A percentile compares a stretch with the other conserved stretches of the same genome.
Conservation (phyloP, 2,113 vertebrate species). For the Dicerorhinus sumatrensis region DNA sequence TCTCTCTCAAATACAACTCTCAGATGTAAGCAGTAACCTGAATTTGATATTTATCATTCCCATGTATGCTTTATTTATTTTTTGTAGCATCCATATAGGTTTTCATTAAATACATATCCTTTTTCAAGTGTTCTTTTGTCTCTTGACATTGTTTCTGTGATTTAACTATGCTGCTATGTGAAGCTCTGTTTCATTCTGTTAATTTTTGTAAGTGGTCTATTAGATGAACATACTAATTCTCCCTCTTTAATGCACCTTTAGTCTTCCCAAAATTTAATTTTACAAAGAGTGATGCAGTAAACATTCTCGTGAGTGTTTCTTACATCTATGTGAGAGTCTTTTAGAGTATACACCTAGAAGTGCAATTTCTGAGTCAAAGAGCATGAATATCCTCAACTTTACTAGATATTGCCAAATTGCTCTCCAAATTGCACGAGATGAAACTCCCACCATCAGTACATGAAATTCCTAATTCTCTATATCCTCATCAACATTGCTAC, state of each 20-base stretch:
- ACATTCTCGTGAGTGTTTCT: neutral
- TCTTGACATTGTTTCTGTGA: constrained; percentile 27
- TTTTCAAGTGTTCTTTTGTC: neutral
- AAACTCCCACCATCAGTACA: neutral
- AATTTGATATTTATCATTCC: neutral
- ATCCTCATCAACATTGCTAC: neutral
- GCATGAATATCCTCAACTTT: neutral
- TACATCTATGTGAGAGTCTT: neutral
- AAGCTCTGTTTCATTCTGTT: neutral
- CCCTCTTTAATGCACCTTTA: neutral
- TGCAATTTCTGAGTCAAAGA: constrained; percentile 12
- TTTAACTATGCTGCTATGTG: neutral
- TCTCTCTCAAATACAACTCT: neutral
- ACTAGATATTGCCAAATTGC: neutral
- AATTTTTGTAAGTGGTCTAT: neutral
- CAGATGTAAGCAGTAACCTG: neutral
- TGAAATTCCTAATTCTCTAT: constrained; percentile 42
- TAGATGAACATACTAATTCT: neutral
- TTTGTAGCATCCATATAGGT: neutral
- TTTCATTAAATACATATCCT: neutral
- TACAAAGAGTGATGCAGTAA: neutral
- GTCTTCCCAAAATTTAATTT: constrained; percentile 27
- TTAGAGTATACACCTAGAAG: neutral
- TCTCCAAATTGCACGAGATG: neutral
- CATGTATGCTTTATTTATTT: neutral